Base-by-base conservation (phyloP, 2,797 vertebrate genomes). In the Tenualosa thibaudeaui region DNA sequence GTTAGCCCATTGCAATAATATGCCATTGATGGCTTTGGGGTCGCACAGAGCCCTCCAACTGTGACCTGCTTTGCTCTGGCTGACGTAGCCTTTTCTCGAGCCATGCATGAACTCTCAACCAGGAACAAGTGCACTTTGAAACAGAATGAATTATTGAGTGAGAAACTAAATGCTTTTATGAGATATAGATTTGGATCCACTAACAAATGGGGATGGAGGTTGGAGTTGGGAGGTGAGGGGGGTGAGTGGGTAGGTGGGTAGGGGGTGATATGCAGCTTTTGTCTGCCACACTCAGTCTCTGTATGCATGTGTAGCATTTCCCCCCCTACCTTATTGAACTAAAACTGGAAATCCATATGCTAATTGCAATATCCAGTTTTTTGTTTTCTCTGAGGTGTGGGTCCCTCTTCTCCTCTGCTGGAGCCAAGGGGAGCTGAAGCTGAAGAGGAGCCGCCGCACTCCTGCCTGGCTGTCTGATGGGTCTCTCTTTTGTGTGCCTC, bases 1-100 rank as follows among this genome's bases (percentile, higher is more conserved):
- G 50, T 62, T 5, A 82, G 84, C 51, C 86, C 87, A 83, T 90
- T 19, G 71, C 37, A 78, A 78, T 78, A 22, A 46, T 7, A 75
- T 15, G 40, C 40, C 40, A 78, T 78, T 5, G 3, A 19, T 75
- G 19, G 71, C 15, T 22, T 78, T 46, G 4, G 8, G 19, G 46
- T 46, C 6, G 15, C 43, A 22, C 5, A 46, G 40, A 46, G 71
- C 71, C 6, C 13, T 78, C 5, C 5, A 19, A 40, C 5, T 1
- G 40, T 43, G 19, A 78, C 37, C 71, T 43, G 5, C 71, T 37
- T 46, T 37, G 40, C 31, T 40, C 68, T 43, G 37, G 31, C 13
- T 75, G 68, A 37, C 40, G 40, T 78, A 22, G 71, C 17, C 71
- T 78, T 78, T 8, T 78, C 71, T 40, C 71, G 40, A 78, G 71